Evolutionary conservation across 2,888 invertebrate genomes (phyloP).

Genomic region (Aromia moschata): DNA sequence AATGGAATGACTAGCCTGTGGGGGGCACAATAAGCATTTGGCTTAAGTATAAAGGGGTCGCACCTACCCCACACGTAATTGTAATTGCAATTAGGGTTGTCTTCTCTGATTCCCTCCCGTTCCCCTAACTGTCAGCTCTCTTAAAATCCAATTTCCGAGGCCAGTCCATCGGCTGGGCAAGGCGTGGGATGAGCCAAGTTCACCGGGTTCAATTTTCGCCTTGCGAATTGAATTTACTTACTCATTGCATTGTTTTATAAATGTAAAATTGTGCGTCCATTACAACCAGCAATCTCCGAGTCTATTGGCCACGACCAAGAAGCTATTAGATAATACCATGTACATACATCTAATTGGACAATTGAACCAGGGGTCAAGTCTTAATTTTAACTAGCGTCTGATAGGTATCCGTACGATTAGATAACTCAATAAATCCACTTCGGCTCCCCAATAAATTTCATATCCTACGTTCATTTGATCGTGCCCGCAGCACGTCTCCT

Average conservation of each 20-base stretch:
- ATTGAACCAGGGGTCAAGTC: conserved; percentile 6
- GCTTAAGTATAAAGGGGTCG: no score
- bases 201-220: background rate
- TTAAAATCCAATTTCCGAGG: no score
- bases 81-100: no score
- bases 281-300: background rate
- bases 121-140: no score
- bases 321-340: conserved; percentile 9
- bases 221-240: background rate
- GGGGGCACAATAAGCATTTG: no score
- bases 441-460: no score
- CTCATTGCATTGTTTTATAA: conserved; percentile 2
- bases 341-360: conserved; percentile 8
- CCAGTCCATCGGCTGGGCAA: background rate
- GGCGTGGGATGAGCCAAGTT: background rate
- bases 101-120: no score
- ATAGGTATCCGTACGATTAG: background rate
- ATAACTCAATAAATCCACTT: background rate
- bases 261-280: background rate
- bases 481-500: no score
- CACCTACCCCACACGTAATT: no score
- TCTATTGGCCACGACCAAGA: conserved; percentile 1
- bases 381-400: conserved; percentile 9
- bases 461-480: no score
- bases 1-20: no score